Evolutionary conservation across 2,113 vertebrate genomes (phyloP).

Genomic region (Phoenicopterus ruber): DNA sequence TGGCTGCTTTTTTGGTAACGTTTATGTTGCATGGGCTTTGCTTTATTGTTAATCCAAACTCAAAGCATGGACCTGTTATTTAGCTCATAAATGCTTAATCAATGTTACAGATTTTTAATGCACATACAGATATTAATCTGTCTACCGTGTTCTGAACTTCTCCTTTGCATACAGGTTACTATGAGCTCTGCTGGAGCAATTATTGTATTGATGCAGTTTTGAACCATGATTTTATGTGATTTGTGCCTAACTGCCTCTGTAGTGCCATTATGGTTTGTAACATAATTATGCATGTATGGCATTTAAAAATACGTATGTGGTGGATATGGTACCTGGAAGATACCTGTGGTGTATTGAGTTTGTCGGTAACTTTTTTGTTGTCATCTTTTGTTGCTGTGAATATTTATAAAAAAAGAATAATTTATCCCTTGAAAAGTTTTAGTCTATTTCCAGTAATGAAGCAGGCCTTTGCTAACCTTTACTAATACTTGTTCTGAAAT

Average conservation of each 20-base stretch:
- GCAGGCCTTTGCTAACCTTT: not conserved
- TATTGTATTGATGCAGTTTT: not conserved
- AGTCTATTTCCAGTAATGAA: not conserved
- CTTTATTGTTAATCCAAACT: constrained; percentile 25
- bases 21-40: constrained; percentile 7
- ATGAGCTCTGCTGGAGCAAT: not conserved
- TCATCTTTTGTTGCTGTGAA: not conserved
- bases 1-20: not conserved
- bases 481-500: not conserved
- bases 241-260: not conserved
- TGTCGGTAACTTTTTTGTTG: not conserved
- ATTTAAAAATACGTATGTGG: not conserved
- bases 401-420: not conserved
- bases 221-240: not conserved
- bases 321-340: not conserved
- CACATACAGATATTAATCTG: not conserved
- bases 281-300: not conserved
- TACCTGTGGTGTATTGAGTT: not conserved
- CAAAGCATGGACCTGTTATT: not conserved
- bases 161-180: not conserved
- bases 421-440: not conserved
- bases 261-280: not conserved
- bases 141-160: not conserved
- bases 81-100: not conserved
- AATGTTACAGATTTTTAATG: not conserved